A percentile compares a stretch with the other conserved stretches of the same genome.
Evolutionary conservation across 2,113 vertebrate genomes (phyloP).

Genomic region (Crotalus horridus): DNA sequence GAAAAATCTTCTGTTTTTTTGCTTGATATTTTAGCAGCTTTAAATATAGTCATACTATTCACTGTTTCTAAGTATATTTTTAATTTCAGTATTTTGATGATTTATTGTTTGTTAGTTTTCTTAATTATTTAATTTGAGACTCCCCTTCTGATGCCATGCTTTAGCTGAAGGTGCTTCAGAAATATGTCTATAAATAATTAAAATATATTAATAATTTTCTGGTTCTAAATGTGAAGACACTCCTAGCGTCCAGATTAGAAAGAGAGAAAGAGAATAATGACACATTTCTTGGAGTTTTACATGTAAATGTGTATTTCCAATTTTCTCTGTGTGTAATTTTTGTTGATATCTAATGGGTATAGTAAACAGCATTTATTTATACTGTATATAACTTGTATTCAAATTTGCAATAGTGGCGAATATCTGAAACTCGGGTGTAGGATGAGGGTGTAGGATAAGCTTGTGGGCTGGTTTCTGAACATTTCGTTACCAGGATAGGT

Average conservation of each 20-base stretch:
- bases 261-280: not conserved
- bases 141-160: too few species aligned
- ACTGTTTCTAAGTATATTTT: not conserved
- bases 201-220: not conserved
- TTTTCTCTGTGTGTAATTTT: not conserved
- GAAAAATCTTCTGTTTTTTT: not conserved
- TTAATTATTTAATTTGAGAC: too few species aligned
- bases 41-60: not conserved
- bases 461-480: too few species aligned
- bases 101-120: too few species aligned
- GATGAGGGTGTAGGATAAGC: too few species aligned
- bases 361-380: not conserved
- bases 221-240: not conserved
- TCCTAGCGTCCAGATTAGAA: too few species aligned
- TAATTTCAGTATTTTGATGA: too few species aligned
- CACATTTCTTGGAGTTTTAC: not conserved
- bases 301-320: not conserved
- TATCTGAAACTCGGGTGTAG: too few species aligned
- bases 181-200: not conserved
- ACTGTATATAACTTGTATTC: too few species aligned
- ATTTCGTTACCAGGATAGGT: too few species aligned
- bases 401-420: too few species aligned
- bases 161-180: not conserved
- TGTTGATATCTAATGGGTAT: not conserved
- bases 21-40: not conserved